Evolutionary conservation across 1,140 invertebrate genomes (phyloP), one percentile per base, ranked within the genome.

Genomic region (Episyrphus balteatus): DNA sequence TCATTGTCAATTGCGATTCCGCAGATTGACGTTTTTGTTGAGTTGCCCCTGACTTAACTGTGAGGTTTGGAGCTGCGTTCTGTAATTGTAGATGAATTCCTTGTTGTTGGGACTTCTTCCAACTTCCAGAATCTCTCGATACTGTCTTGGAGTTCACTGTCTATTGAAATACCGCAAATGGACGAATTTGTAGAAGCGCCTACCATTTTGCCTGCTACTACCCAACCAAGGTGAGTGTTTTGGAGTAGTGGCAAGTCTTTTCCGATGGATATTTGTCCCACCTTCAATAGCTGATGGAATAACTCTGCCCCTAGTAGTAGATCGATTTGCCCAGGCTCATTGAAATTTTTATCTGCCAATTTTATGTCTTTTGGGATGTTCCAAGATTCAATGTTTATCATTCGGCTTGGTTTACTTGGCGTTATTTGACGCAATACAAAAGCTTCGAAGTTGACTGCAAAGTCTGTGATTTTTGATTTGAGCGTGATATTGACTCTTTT

Each of bases 321-420:
- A 33, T 65, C 56, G n/a, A 62, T 49, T 14, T 15, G 2, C 10
- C 51, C 47, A 30, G 56, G 51, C 26, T 49, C 41, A 36, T 59
- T 33, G 39, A 62, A 65, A 9, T 46, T 38, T n/a, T 57, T 52
- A 53, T 65, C 57, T 3, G 59, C 56, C 33, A 63, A 44, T 51
- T 30, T 9, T 31, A 41, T 34, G 32, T 46, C 40, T 3, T 21
- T 32, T 14, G 46, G 42, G 18, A 54, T 37, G 11, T 49, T 47
- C 38, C 15, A 42, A 10, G 43, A 18, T 17, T 18, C 8, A 9
- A 34, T 31, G 31, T 39, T 43, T n/a, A n/a, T n/a, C n/a, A n/a
- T n/a, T n/a, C n/a, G 2, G 41, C 45, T 17, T 51, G 46, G 21
- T 39, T 38, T n/a, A n/a, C n/a, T 0, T 31, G 8, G n/a, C 21